These are phyloP conservation scores for Leptothorax acervorum DNA, from an alignment of 2,888 invertebrate genomes.

Conservation along the genomic window DNA sequence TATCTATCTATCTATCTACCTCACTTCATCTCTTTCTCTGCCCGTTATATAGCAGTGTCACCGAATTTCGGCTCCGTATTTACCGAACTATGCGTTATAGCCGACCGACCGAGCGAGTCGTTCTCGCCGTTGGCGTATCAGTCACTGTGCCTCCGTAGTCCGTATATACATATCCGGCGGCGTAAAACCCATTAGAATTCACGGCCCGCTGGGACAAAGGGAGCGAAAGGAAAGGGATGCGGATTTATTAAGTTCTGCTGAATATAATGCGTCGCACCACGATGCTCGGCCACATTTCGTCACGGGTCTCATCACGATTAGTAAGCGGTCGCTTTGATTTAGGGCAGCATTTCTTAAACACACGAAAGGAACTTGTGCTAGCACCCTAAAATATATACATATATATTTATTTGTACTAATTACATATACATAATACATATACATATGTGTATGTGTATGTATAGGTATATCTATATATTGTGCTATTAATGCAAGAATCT, in stretches of 20 bases:
- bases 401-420: background rate
- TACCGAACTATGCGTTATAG: conserved; percentile 65
- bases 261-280: conserved; percentile 45
- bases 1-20: background rate
- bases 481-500: background rate
- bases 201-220: conserved; percentile 31
- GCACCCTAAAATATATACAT: background rate
- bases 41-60: conserved; percentile 46
- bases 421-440: background rate
- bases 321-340: conserved; percentile 23
- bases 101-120: conserved; percentile 42
- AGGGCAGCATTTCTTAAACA: background rate
- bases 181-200: conserved; percentile 60
- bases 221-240: conserved; percentile 25
- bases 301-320: conserved; percentile 29
- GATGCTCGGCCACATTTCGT: conserved; percentile 5
- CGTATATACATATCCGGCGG: conserved; percentile 49
- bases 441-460: background rate
- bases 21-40: background rate
- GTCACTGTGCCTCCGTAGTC: conserved; percentile 31
- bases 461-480: background rate
- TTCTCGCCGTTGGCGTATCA: conserved; percentile 43
- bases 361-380: background rate
- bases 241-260: conserved; percentile 57
- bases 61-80: conserved; percentile 71